Percentiles rank a stretch among this genome's conserved stretches.
Conservation (phyloP, 2,888 invertebrate species). For the Pyralis farinalis region DNA sequence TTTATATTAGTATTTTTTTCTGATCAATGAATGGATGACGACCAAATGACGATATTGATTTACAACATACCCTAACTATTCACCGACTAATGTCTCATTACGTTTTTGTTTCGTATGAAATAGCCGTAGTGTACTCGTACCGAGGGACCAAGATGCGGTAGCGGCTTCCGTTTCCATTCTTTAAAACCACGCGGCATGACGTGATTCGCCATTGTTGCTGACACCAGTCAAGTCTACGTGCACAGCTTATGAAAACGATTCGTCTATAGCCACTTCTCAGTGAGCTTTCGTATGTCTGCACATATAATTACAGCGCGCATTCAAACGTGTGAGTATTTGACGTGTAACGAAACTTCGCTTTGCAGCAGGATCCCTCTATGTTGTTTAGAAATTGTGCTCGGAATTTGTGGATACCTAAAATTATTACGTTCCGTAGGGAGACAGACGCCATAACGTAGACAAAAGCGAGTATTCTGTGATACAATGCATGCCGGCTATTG, state of each 20-base stretch:
- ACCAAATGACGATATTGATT: too few species aligned
- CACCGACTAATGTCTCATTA: constrained; percentile 8
- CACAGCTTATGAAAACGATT: constrained; percentile 41
- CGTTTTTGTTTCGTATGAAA: constrained; percentile 34
- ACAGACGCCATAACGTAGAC: not conserved
- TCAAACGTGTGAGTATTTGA: not conserved
- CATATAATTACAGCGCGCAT: not conserved
- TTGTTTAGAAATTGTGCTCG: not conserved
- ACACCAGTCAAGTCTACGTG: constrained; percentile 50
- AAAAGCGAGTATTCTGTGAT: not conserved
- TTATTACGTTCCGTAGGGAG: not conserved
- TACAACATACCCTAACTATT: too few species aligned
- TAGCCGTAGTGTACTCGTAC: constrained; percentile 24
- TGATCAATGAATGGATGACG: too few species aligned
- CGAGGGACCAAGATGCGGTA: constrained; percentile 38
- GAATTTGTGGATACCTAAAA: not conserved
- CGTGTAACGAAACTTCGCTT: not conserved
- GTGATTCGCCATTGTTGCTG: constrained; percentile 57
- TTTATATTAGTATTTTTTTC: too few species aligned
- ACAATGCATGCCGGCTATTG: not conserved
- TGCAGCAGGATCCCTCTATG: not conserved
- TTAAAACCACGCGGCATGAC: constrained; percentile 55
- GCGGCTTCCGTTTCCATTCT: constrained; percentile 61
- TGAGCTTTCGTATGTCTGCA: constrained; percentile 14
- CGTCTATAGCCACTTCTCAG: constrained; percentile 16